Evolutionary conservation across 2,113 vertebrate genomes (phyloP).

Genomic region (Desmodus rotundus): DNA sequence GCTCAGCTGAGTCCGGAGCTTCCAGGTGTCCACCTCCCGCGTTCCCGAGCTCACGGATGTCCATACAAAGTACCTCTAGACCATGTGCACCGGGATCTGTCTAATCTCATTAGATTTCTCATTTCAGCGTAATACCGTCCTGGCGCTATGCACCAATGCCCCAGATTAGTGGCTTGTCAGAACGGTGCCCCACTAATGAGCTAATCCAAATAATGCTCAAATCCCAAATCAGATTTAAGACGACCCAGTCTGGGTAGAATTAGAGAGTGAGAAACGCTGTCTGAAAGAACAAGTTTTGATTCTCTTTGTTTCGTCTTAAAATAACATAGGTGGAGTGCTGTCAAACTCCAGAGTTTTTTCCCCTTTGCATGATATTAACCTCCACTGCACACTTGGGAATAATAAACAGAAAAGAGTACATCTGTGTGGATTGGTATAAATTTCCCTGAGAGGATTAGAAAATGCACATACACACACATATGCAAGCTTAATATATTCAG

Average conservation of each 20-base stretch:
- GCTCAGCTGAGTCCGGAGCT: not conserved
- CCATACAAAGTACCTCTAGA: constrained; percentile 57
- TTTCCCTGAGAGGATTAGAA: constrained; percentile 66
- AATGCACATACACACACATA: constrained; percentile 46
- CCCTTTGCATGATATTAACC: constrained; percentile 45
- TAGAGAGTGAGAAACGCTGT: constrained; percentile 38
- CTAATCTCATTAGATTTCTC: constrained; percentile 84
- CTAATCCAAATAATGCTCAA: constrained; percentile 84
- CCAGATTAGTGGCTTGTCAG: constrained; percentile 83
- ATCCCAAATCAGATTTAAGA: constrained; percentile 85
- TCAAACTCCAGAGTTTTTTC: constrained; percentile 41
- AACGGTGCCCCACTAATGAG: constrained; percentile 82
- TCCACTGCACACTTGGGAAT: constrained; percentile 65
- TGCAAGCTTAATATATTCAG: constrained; percentile 65
- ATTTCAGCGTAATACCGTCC: constrained; percentile 81
- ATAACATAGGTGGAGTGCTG: not conserved
- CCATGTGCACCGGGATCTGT: constrained; percentile 57
- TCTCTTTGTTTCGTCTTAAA: constrained; percentile 65
- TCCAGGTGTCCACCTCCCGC: not conserved
- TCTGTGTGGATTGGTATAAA: constrained; percentile 62
- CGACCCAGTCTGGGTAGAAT: constrained; percentile 73
- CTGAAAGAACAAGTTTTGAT: not conserved
- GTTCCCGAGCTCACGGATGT: not conserved
- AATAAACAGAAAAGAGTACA: constrained; percentile 64
- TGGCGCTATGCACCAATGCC: constrained; percentile 78